Percentiles rank a stretch among this genome's conserved stretches.
Evolutionary conservation across 2,113 vertebrate genomes (phyloP).

Genomic region (Sceloporus undulatus): DNA sequence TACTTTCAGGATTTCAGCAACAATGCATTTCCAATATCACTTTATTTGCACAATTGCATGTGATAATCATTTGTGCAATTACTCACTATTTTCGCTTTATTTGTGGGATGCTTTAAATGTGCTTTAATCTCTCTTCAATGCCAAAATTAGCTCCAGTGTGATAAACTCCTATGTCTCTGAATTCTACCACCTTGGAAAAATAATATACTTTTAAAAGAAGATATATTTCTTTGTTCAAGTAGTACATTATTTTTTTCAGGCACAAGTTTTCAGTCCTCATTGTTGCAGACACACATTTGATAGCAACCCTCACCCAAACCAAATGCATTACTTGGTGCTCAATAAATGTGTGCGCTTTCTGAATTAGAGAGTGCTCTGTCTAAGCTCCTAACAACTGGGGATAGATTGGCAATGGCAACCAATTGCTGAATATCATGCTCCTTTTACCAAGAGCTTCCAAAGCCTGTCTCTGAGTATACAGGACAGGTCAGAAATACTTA

Average conservation of each 20-base stretch:
- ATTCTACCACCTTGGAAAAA: too few species aligned
- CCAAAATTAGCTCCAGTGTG: too few species aligned
- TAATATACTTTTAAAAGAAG: too few species aligned
- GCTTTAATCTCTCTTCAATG: too few species aligned
- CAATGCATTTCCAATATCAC: too few species aligned
- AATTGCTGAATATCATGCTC: not conserved
- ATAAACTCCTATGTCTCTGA: too few species aligned
- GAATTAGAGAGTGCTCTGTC: not conserved
- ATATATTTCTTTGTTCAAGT: too few species aligned
- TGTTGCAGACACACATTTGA: not conserved
- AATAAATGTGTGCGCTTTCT: not conserved
- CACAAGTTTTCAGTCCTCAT: not conserved
- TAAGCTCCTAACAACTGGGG: not conserved
- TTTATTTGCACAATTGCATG: too few species aligned
- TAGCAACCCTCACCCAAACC: not conserved
- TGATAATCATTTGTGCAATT: too few species aligned
- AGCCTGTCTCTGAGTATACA: conserved; percentile 43
- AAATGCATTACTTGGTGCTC: not conserved
- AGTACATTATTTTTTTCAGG: not conserved
- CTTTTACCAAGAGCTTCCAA: conserved; percentile 43
- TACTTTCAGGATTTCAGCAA: too few species aligned
- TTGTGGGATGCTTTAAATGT: too few species aligned
- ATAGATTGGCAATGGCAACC: conserved; percentile 13
- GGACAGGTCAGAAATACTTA: conserved; percentile 50
- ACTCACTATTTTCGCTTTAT: too few species aligned